Evolutionary conservation across 2,797 vertebrate species (phyloP).

Genomic region (Pangasius krempfi): DNA sequence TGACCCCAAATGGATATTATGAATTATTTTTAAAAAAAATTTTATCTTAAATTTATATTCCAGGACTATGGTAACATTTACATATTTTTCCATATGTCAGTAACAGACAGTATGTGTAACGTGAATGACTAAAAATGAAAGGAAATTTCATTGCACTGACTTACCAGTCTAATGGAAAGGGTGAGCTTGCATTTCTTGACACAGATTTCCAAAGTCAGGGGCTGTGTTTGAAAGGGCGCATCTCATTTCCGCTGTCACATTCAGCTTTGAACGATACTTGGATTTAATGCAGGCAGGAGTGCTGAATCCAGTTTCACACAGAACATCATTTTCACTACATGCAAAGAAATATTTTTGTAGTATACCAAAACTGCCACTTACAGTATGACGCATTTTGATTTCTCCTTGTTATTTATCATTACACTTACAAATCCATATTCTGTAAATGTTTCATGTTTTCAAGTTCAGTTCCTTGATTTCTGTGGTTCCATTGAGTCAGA

Average conservation of each 20-base stretch:
- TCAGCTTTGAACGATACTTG: slow-evolving; percentile 1
- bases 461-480: not conserved
- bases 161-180: not conserved
- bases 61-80: not conserved
- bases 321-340: not conserved
- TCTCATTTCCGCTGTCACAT: slow-evolving; percentile 5
- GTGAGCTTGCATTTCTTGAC: not conserved
- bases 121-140: not conserved
- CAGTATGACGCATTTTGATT: not conserved
- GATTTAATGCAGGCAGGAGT: not conserved
- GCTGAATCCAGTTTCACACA: slow-evolving; percentile 1
- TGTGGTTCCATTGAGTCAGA: not conserved
- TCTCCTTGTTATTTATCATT: not conserved
- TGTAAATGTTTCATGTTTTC: not conserved
- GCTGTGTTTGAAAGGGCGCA: not conserved
- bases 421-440: not conserved
- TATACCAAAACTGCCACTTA: not conserved
- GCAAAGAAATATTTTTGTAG: not conserved
- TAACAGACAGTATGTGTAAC: not conserved
- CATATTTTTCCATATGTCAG: not conserved
- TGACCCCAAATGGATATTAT: not conserved
- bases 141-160: not conserved
- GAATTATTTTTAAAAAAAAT: not conserved
- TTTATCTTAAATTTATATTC: not conserved
- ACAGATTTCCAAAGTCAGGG: slow-evolving; percentile 15